Evolutionary conservation across 2,113 vertebrate species (phyloP).

Genomic region (Pandion haliaetus): DNA sequence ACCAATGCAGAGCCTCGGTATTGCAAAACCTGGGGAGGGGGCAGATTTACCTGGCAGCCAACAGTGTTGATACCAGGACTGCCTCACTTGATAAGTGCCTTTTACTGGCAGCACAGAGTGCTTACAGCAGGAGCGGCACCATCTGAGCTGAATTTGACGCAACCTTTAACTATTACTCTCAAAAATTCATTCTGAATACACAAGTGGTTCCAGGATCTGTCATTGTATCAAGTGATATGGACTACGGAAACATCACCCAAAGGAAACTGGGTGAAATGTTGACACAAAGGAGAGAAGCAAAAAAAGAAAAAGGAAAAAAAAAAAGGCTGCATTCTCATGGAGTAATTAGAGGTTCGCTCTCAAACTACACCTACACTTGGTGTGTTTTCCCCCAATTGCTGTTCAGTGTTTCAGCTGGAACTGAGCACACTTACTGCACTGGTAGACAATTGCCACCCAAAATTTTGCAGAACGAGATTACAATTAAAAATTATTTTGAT

Average conservation of each 20-base stretch:
- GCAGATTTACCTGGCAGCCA: not conserved
- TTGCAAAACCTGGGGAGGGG: not conserved
- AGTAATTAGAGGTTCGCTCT: not conserved
- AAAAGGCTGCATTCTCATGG: not conserved
- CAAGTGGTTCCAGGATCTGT: not conserved
- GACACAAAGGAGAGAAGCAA: not conserved
- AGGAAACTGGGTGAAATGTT: not conserved
- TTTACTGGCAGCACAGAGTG: not conserved
- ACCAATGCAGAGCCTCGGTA: not conserved
- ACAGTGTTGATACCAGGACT: not conserved
- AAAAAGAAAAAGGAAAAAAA: not conserved
- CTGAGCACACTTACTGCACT: not conserved
- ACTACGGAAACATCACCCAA: not conserved
- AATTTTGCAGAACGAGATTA: not conserved
- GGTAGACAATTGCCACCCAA: not conserved
- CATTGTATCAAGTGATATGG: not conserved
- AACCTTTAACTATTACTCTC: not conserved
- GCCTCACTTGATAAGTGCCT: not conserved
- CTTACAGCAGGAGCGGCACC: not conserved
- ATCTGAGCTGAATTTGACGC: not conserved
- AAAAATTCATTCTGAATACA: not conserved
- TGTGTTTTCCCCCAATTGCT: too few species aligned
- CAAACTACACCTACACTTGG: not conserved
- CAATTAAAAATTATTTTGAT: not conserved
- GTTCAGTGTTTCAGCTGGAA: not conserved